Conservation (phyloP, 1,140 invertebrate genomes). For the Cataglyphis hispanica region DNA sequence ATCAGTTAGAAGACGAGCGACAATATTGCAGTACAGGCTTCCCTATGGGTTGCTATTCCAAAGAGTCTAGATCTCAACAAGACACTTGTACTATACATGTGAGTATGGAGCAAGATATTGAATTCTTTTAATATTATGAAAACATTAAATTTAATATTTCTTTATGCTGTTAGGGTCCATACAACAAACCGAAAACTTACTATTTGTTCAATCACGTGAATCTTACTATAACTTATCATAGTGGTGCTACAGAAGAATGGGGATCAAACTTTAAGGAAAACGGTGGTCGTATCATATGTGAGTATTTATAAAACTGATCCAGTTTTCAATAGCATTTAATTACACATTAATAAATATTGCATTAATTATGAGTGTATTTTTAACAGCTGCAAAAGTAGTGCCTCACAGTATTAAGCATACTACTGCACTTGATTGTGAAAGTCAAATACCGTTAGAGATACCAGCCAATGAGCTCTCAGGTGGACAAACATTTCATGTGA, state of each 20-base stretch:
- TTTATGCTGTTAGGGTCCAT: slow-evolving; percentile 45
- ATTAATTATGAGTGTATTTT: slow-evolving; percentile 19
- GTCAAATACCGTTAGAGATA: slow-evolving; percentile 89
- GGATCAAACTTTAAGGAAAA: slow-evolving; percentile 91
- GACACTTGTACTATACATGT: slow-evolving; percentile 89
- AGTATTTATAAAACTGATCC: slow-evolving; percentile 43
- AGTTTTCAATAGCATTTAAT: background rate
- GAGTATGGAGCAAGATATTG: slow-evolving; percentile 39
- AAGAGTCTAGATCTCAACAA: slow-evolving; percentile 87
- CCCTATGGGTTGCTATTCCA: slow-evolving; percentile 98
- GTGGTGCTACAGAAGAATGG: slow-evolving; percentile 94
- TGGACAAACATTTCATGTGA: slow-evolving; percentile 89
- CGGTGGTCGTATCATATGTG: slow-evolving; percentile 96
- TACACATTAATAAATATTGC: background rate
- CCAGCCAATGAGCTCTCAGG: slow-evolving; percentile 86
- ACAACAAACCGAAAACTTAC: slow-evolving; percentile 89
- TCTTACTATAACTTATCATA: slow-evolving; percentile 97
- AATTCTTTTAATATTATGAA: background rate
- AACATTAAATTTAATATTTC: background rate
- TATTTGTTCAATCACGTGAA: slow-evolving; percentile 99
- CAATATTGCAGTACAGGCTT: slow-evolving; percentile 98
- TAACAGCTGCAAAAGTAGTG: slow-evolving; percentile 90
- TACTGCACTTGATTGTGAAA: slow-evolving; percentile 86
- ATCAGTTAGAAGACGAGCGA: slow-evolving; percentile 91
- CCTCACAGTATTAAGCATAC: slow-evolving; percentile 93